A percentile compares a stretch with the other conserved stretches of the same genome.
Evolutionary conservation across 2,888 invertebrate genomes (phyloP).

Genomic region (Agonopterix arenella): DNA sequence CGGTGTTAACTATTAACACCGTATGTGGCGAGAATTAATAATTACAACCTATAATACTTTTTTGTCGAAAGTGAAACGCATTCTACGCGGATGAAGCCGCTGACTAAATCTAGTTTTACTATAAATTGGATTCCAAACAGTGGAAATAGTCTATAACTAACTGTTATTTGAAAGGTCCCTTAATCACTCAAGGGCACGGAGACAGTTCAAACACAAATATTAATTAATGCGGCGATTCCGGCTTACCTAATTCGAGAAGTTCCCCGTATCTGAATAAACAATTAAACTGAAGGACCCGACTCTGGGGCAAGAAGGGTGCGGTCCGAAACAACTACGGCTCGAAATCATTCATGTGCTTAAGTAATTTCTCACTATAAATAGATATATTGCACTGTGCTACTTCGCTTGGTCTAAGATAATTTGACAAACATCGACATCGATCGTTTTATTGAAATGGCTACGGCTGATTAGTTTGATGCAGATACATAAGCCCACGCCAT

Average conservation of each 20-base stretch:
- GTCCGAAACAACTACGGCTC: constrained; percentile 11
- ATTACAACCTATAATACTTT: too few relatives aligned
- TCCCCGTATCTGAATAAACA: constrained; percentile 68
- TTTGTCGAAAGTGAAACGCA: too few relatives aligned
- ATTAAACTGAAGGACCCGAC: constrained; percentile 53
- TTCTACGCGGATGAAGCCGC: too few relatives aligned
- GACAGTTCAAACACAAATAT: constrained; percentile 72
- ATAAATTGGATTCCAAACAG: constrained; percentile 51
- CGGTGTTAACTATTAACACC: too few relatives aligned
- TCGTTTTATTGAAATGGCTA: too few relatives aligned
- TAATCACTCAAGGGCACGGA: constrained; percentile 68
- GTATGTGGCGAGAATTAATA: too few relatives aligned
- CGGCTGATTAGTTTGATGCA: too few relatives aligned
- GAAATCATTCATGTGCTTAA: constrained; percentile 6
- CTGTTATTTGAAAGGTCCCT: constrained; percentile 63
- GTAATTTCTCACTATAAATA: constrained; percentile 3
- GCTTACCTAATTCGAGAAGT: constrained; percentile 68
- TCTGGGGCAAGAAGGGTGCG: constrained; percentile 6
- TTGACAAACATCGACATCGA: too few relatives aligned
- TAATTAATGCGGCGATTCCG: constrained; percentile 69
- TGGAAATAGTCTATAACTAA: constrained; percentile 56
- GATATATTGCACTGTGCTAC: not conserved
- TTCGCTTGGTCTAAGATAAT: too few relatives aligned
- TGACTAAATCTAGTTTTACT: constrained; percentile 14
- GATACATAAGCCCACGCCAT: too few relatives aligned